A percentile compares a stretch with the other conserved stretches of the same genome.
Conservation (phyloP, 2,797 vertebrate species). For the Peromyscus aztecus region DNA sequence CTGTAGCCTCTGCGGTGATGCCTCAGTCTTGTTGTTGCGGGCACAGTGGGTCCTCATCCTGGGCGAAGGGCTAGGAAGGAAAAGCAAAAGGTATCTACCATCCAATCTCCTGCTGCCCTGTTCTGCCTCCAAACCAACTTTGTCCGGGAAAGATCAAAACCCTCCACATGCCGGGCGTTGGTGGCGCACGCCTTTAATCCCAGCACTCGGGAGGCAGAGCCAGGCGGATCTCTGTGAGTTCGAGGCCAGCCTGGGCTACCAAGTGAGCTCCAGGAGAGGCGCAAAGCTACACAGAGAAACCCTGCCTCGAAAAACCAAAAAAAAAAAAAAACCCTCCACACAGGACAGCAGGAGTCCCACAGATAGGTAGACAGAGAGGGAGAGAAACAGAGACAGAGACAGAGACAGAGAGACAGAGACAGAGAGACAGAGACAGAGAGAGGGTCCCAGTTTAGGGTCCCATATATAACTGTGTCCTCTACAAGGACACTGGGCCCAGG, state of each 20-base stretch:
- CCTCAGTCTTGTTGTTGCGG: neutral
- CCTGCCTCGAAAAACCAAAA: too few relatives aligned
- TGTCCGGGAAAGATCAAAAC: neutral
- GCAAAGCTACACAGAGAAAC: too few relatives aligned
- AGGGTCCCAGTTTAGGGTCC: neutral
- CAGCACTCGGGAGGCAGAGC: too few relatives aligned
- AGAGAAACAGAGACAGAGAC: too few relatives aligned
- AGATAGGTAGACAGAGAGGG: neutral
- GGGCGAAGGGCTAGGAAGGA: slow-evolving; percentile 71
- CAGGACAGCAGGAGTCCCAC: neutral
- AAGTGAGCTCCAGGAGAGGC: too few relatives aligned
- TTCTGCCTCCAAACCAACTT: slow-evolving; percentile 18
- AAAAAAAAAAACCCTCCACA: neutral
- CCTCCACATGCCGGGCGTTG: too few relatives aligned
- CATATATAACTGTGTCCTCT: neutral
- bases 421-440: too few relatives aligned
- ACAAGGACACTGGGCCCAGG: neutral
- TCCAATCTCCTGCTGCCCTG: neutral
- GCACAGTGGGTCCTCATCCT: slow-evolving; percentile 57
- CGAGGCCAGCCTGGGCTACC: too few relatives aligned
- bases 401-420: too few relatives aligned
- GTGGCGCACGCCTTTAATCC: too few relatives aligned
- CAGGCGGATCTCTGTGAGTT: too few relatives aligned
- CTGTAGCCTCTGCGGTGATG: slow-evolving; percentile 50
- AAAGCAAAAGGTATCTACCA: neutral